Percentiles rank a stretch among this genome's conserved stretches.
Evolutionary conservation across 2,888 invertebrate genomes (phyloP).

Genomic region (Chorisops tibialis): DNA sequence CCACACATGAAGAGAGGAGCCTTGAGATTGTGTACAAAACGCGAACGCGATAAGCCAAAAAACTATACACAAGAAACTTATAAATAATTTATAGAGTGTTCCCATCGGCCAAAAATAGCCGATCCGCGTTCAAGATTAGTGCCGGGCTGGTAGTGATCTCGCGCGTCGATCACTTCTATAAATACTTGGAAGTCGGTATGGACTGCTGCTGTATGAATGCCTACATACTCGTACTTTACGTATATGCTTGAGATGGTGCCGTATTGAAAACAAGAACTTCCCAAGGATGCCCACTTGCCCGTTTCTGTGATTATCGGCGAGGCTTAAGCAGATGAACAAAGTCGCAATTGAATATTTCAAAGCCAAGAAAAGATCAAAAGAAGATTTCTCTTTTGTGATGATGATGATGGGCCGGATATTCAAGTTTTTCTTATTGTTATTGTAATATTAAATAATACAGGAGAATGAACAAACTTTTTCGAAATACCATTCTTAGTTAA

Average conservation of each 20-base stretch:
- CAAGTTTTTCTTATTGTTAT: no score
- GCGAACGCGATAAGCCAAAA: constrained; percentile 15
- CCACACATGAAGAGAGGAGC: background rate
- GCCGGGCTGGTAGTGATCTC: constrained; percentile 19
- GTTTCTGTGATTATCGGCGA: background rate
- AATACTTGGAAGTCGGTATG: constrained; percentile 1
- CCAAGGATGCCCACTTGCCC: constrained; percentile 20
- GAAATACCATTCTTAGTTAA: no score
- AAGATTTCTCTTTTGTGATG: no score
- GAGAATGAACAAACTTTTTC: no score
- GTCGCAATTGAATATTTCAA: no score
- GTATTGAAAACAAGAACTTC: constrained; percentile 4
- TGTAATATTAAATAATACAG: no score
- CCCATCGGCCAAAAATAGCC: constrained; percentile 29
- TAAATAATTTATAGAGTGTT: constrained; percentile 32
- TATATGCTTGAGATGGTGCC: no score
- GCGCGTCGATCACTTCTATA: constrained; percentile 24
- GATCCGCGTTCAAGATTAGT: constrained; percentile 26
- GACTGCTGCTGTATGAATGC: no score
- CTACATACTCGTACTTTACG: no score
- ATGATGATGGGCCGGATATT: no score
- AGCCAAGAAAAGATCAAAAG: no score
- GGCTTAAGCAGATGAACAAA: background rate
- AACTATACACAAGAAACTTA: constrained; percentile 27
- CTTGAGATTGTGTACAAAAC: background rate